Conservation (phyloP, 2,888 invertebrate genomes). For the Cataglyphis albicans region DNA sequence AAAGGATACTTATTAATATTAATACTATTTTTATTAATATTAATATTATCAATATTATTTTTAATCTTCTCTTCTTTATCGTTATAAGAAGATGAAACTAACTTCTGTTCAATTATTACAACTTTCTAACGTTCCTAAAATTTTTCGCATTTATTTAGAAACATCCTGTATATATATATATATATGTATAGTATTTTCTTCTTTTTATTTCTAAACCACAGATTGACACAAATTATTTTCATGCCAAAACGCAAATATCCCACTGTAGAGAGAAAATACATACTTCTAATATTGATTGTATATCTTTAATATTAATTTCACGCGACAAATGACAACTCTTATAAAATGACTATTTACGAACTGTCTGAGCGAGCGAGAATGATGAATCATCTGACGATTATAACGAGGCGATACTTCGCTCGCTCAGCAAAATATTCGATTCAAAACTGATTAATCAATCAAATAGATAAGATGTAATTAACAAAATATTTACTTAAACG, state of each 20-base stretch:
- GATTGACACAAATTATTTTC: not conserved
- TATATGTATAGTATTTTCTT: not conserved
- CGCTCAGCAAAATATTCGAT: not conserved
- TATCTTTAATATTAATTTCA: constrained; percentile 18
- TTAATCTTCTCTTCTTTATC: no score
- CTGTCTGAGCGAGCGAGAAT: not conserved
- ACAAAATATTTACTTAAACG: not conserved
- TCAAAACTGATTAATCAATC: not conserved
- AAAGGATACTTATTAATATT: no score
- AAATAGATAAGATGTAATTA: not conserved
- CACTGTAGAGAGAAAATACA: not conserved
- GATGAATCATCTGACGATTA: constrained; percentile 19
- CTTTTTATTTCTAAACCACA: not conserved
- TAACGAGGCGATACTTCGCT: not conserved
- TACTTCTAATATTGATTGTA: not conserved
- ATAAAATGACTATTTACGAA: constrained; percentile 29
- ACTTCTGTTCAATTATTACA: no score
- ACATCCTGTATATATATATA: no score
- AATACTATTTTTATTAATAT: no score
- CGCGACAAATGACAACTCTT: constrained; percentile 32
- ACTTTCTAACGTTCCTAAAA: no score
- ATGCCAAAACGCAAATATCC: not conserved
- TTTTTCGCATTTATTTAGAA: no score
- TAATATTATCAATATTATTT: no score
- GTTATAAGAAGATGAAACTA: no score